Evolutionary conservation across 2,113 vertebrate species (phyloP), one percentile per base, ranked within the genome.

Genomic region (Electrona antarctica): DNA sequence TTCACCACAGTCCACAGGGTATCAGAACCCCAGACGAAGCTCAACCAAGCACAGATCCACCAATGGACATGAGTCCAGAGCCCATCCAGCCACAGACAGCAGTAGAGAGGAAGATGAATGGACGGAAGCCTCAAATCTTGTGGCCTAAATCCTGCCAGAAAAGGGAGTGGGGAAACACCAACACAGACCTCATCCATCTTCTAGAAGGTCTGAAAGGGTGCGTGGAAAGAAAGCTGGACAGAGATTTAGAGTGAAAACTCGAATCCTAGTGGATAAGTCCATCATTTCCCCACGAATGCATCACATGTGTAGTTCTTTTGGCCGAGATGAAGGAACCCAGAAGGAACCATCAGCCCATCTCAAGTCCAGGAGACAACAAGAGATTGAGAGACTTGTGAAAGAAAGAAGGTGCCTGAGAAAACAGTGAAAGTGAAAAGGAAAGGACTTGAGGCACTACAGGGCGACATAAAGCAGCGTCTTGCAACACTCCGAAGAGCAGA

Each of bases 361-460:
- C 41, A 76, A 69, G 66, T 76, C 50, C 45, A 69, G 59, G 15
- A 64, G 61, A 29, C 74, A 76, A 55, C 54, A 59, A 21, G 74
- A 76, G 14, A 76, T 69, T 0, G 52, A 69, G 29, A 57, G 67
- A 8, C 33, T 55, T 0, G 51, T 57, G 6, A 64, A 49, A 6
- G 70, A 72, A 48, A 71, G 60, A 63, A 56, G 50, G 12, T 10
- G 13, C 1, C 28, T 64, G 13, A 54, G 59, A 14, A 62, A 71
- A 28, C 57, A 47, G 50, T 54, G 58, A 51, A 69, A 21, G 28
- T 48, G 33, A 69, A 55, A 41, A 15, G 45, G n/a, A 21, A 58
- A 29, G 47, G 49, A 51, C 29, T 71, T 41, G 45, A 48, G 47
- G 47, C 8, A 60, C 47, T 66, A 28, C 49, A 77, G n/a, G 63